These are phyloP conservation scores for Nemotelus pantherinus DNA, from an alignment of 2,888 invertebrate genomes.

Conservation along the genomic window DNA sequence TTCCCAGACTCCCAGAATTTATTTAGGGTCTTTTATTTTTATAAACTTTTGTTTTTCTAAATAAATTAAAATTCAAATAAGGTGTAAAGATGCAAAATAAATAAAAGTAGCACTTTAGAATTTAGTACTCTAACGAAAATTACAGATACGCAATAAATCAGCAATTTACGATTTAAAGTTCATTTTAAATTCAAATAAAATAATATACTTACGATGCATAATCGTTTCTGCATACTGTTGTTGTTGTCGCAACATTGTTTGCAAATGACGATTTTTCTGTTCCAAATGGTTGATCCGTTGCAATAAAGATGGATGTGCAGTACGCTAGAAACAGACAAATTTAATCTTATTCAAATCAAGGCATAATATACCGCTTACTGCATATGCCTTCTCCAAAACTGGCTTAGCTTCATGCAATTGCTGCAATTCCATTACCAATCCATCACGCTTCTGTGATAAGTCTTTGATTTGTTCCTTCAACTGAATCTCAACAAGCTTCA, in stretches of 20 bases:
- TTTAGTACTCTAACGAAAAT: too few species aligned
- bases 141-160: too few species aligned
- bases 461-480: conserved; percentile 64
- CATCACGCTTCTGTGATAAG: conserved; percentile 62
- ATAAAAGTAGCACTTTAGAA: too few species aligned
- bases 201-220: conserved; percentile 69
- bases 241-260: conserved; percentile 71
- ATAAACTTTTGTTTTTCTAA: conserved; percentile 2
- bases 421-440: conserved; percentile 65
- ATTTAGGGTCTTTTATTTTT: neutral
- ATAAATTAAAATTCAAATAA: conserved; percentile 5
- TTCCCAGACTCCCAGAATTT: too few species aligned
- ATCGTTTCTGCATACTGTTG: conserved; percentile 72
- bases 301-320: conserved; percentile 63
- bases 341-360: neutral
- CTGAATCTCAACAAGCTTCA: conserved; percentile 63
- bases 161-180: too few species aligned
- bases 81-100: neutral
- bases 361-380: conserved; percentile 56
- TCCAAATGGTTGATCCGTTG: conserved; percentile 68
- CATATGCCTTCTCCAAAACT: conserved; percentile 64
- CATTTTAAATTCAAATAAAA: too few species aligned
- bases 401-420: conserved; percentile 65
- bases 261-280: conserved; percentile 71
- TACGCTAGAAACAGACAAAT: conserved; percentile 56